phyloP scores from a whole-genome alignment of 2,113 vertebrate species.

The Takifugu bimaculatus region DNA sequence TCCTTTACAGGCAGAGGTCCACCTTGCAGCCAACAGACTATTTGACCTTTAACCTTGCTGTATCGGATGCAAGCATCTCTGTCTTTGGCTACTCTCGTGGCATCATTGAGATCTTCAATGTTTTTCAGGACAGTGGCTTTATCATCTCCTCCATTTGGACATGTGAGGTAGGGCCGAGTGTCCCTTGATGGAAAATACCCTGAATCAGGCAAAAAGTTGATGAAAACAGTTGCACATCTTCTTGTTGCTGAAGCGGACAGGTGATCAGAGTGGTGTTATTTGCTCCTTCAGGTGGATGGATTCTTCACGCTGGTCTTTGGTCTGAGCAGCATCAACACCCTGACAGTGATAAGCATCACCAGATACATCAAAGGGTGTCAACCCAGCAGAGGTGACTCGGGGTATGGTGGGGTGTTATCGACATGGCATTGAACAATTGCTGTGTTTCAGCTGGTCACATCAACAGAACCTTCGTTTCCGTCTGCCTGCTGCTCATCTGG shows the following conservation, averaged over 20 bases:
- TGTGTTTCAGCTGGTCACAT: slow-evolving; percentile 72
- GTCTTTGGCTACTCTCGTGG: slow-evolving; percentile 65
- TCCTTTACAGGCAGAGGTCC: slow-evolving; percentile 44
- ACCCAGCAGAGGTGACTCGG: slow-evolving; percentile 62
- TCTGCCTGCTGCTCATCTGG: slow-evolving; percentile 78
- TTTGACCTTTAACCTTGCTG: slow-evolving; percentile 58
- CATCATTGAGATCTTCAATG: slow-evolving; percentile 57
- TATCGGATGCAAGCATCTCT: slow-evolving; percentile 58
- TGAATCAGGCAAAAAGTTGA: too few relatives aligned
- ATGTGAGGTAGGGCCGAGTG: slow-evolving; percentile 43
- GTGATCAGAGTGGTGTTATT: background rate
- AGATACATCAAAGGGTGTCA: slow-evolving; percentile 81
- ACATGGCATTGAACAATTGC: too few relatives aligned
- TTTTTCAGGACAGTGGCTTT: slow-evolving; percentile 49
- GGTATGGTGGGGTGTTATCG: background rate
- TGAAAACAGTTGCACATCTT: too few relatives aligned
- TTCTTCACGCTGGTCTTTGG: slow-evolving; percentile 83
- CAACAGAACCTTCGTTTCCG: slow-evolving; percentile 65
- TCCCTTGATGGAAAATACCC: background rate
- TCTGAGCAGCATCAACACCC: slow-evolving; percentile 83
- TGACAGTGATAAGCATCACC: slow-evolving; percentile 82
- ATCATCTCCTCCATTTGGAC: slow-evolving; percentile 60
- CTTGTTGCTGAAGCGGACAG: background rate
- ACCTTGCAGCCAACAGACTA: slow-evolving; percentile 48
- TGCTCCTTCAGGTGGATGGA: slow-evolving; percentile 80